phyloP scores from a whole-genome alignment of 2,797 vertebrate species.

The Spea hammondii region DNA sequence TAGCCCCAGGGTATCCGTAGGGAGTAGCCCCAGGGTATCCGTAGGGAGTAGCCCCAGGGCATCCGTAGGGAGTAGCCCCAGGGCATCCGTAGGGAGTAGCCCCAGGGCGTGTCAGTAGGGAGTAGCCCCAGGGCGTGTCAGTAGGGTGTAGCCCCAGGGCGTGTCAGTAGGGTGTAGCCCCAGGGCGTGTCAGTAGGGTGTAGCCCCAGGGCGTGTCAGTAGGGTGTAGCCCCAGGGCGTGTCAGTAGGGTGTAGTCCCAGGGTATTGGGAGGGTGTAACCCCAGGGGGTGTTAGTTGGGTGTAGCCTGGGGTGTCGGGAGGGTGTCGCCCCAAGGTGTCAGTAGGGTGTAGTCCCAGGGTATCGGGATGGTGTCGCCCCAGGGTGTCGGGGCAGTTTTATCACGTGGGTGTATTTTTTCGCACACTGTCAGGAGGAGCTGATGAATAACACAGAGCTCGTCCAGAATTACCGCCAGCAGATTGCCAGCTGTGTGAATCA shows the following conservation, averaged over 20 bases:
- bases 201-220: background rate
- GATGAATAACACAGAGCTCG: constrained; percentile 89
- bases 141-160: background rate
- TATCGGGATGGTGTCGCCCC: no score
- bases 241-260: background rate
- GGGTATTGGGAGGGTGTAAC: background rate
- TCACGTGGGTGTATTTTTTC: background rate
- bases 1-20: background rate
- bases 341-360: no score
- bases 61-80: background rate
- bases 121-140: background rate
- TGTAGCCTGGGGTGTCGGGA: background rate
- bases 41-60: background rate
- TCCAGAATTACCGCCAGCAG: constrained; percentile 94
- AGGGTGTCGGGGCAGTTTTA: no score
- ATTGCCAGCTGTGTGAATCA: constrained; percentile 88
- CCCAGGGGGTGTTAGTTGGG: background rate
- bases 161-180: background rate
- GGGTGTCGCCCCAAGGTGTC: no score
- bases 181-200: no score
- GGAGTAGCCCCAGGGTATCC: background rate
- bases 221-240: background rate
- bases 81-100: background rate
- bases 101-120: no score
- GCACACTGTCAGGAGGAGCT: constrained; percentile 81